Percentiles rank a stretch among this genome's conserved stretches.
phyloP scores from a whole-genome alignment of 1,140 invertebrate genomes.

The Phthorimaea operculella region DNA sequence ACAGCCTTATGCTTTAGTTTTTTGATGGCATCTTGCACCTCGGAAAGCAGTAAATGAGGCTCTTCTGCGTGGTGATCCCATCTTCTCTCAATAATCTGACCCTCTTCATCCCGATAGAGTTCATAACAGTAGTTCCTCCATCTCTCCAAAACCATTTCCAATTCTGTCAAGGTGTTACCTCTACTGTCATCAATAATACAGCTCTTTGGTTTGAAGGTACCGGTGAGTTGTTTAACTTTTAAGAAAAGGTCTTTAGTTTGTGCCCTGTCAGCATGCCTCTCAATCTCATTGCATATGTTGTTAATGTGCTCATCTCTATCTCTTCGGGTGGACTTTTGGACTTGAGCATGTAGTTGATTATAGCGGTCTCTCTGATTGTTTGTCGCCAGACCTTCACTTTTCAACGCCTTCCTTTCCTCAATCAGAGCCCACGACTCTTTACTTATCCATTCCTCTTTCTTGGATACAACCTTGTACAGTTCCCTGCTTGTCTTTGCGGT shows the following conservation, averaged over 20 bases:
- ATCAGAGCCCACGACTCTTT: not conserved
- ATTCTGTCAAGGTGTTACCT: conserved; percentile 9
- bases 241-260: conserved; percentile 9
- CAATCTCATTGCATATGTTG: conserved; percentile 12
- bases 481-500: not conserved
- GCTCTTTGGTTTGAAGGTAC: conserved; percentile 3
- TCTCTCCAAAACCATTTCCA: conserved; percentile 8
- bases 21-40: not conserved
- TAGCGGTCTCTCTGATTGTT: not conserved
- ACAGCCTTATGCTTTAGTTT: conserved; percentile 1
- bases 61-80: not conserved
- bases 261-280: conserved; percentile 7
- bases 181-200: conserved; percentile 11
- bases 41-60: not conserved
- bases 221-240: conserved; percentile 12
- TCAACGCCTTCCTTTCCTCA: not conserved
- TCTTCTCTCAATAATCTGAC: too few species aligned
- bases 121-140: conserved; percentile 11
- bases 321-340: not conserved
- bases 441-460: not conserved
- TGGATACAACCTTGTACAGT: not conserved
- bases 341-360: not conserved
- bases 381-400: not conserved
- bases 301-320: conserved; percentile 9
- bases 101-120: conserved; percentile 1